Evolutionary conservation across 2,113 vertebrate genomes (phyloP).

Genomic region (Manacus vitellinus): DNA sequence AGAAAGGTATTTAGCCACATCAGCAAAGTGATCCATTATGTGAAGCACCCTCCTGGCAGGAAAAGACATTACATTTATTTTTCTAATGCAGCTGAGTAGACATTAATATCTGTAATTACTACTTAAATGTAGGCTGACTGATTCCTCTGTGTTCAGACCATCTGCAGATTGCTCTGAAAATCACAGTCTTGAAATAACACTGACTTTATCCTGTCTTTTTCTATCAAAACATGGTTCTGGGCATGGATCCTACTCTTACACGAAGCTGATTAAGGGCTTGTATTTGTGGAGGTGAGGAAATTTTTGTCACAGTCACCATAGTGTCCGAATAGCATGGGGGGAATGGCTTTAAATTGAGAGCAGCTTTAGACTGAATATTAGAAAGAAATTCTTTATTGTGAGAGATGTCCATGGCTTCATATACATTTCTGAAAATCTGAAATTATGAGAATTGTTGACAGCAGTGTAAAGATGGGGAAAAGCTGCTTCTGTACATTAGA

Average conservation of each 20-base stretch:
- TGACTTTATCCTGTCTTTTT: neutral
- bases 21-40: constrained; percentile 25
- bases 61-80: constrained; percentile 37
- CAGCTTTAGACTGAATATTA: neutral
- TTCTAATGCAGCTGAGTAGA: constrained; percentile 20
- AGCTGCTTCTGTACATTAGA: neutral
- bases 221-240: neutral
- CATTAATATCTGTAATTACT: constrained; percentile 34
- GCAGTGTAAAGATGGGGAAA: neutral
- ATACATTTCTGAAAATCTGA: neutral
- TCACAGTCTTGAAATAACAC: neutral
- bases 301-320: neutral
- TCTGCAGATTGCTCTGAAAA: neutral
- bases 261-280: fast-evolving
- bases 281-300: neutral
- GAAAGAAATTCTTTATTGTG: neutral
- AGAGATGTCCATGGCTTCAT: neutral
- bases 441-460: neutral
- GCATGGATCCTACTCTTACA: neutral
- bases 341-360: neutral
- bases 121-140: constrained; percentile 18
- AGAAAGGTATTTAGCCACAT: constrained; percentile 36
- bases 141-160: neutral
- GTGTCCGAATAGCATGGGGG: neutral
- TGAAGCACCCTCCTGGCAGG: constrained; percentile 10